A percentile compares a stretch with the other conserved stretches of the same genome.
phyloP scores from a whole-genome alignment of 2,888 invertebrate species.

The Thelaira solivaga region DNA sequence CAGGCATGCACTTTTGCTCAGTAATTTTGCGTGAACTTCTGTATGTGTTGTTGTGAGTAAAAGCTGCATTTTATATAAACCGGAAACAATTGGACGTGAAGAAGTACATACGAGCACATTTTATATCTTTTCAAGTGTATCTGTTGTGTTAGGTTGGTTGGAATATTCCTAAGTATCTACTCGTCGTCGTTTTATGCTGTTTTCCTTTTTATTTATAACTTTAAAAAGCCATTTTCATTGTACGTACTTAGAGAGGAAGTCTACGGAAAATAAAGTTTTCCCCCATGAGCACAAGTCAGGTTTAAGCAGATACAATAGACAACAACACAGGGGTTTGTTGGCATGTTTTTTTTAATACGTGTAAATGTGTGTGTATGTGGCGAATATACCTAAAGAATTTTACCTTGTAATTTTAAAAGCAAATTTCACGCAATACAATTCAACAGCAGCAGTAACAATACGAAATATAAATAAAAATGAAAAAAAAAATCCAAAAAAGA shows the following conservation, averaged over 20 bases:
- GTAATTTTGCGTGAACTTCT: background rate
- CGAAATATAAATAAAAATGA: background rate
- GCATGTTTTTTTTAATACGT: background rate
- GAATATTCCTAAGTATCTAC: constrained; percentile 47
- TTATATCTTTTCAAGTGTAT: constrained; percentile 50
- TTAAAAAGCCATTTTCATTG: constrained; percentile 22
- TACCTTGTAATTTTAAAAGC: constrained; percentile 60
- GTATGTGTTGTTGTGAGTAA: background rate
- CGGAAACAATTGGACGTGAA: constrained; percentile 58
- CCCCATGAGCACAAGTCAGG: constrained; percentile 10
- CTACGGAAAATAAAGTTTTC: constrained; percentile 56
- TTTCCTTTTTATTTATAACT: constrained; percentile 29
- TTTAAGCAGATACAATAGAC: background rate
- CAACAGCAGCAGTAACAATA: constrained; percentile 38
- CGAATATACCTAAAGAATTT: constrained; percentile 21
- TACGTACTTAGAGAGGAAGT: constrained; percentile 46
- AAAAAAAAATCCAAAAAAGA: constrained; percentile 24
- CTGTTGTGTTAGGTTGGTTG: constrained; percentile 47
- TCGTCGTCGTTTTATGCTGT: constrained; percentile 20
- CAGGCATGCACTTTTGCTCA: background rate
- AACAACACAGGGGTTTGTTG: background rate
- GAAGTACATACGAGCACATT: constrained; percentile 32
- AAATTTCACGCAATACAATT: constrained; percentile 61
- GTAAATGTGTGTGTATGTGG: background rate
- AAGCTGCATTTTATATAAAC: constrained; percentile 33